These are phyloP conservation scores for Pica pica DNA, from an alignment of 2,113 vertebrate genomes.

Conservation along the genomic window DNA sequence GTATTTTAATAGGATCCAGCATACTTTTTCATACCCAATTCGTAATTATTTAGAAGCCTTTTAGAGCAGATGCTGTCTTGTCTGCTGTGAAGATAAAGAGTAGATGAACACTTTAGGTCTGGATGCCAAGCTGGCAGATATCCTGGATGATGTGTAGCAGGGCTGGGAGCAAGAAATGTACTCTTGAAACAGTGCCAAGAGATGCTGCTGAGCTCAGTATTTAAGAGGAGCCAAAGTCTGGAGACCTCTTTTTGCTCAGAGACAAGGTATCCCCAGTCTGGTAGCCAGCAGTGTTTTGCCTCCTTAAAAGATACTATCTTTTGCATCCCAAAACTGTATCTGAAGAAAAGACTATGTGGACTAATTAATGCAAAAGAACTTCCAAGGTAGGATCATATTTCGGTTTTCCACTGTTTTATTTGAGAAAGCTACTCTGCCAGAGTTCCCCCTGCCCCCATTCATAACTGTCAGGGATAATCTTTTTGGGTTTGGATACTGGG, in stretches of 20 bases:
- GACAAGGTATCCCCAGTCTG: background rate
- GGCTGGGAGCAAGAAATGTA: background rate
- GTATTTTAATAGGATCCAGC: background rate
- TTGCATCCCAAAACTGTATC: background rate
- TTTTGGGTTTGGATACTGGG: background rate
- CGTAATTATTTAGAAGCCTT: background rate
- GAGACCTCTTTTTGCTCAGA: constrained; percentile 9
- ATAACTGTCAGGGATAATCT: background rate
- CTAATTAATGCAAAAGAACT: background rate
- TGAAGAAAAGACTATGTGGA: background rate
- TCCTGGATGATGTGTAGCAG: background rate
- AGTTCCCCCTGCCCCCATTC: background rate
- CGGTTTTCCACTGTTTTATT: background rate
- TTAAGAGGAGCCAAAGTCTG: background rate
- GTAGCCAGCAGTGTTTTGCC: background rate
- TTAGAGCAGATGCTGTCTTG: background rate
- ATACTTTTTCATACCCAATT: background rate
- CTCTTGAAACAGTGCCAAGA: background rate
- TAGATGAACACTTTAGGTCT: background rate
- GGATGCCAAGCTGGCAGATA: constrained; percentile 30
- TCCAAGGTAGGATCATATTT: background rate
- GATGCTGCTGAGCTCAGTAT: background rate
- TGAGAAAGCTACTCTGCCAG: background rate
- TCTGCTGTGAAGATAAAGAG: background rate
- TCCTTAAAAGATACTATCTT: background rate